phyloP scores from a whole-genome alignment of 2,888 invertebrate genomes.

The Galerucella calmariensis region DNA sequence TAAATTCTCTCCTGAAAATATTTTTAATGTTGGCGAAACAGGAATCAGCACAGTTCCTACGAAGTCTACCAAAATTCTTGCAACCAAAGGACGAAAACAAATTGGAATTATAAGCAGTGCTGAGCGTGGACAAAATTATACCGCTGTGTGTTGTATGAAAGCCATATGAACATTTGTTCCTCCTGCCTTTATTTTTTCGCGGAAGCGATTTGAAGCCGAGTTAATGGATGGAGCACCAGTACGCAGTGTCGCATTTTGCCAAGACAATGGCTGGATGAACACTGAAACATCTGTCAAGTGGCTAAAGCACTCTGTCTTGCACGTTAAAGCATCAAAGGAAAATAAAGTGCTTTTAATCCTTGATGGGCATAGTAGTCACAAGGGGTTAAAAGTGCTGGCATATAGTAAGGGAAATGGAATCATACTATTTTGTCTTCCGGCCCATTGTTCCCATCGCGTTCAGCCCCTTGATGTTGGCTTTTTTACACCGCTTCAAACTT shows the following conservation, averaged over 20 bases:
- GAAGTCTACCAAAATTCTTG: conserved; percentile 57
- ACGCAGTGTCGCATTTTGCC: conserved; percentile 54
- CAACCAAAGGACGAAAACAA: conserved; percentile 60
- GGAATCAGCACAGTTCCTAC: conserved; percentile 51
- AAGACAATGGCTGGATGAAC: conserved; percentile 57
- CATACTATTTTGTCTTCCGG: conserved; percentile 26
- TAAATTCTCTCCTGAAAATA: conserved; percentile 37
- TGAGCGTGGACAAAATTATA: conserved; percentile 55
- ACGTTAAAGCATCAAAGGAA: conserved; percentile 33
- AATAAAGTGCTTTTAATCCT: conserved; percentile 52
- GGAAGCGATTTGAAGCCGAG: conserved; percentile 50
- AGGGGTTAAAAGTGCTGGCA: conserved; percentile 36
- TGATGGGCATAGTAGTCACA: conserved; percentile 53
- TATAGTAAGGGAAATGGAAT: conserved; percentile 37
- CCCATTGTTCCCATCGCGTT: background rate
- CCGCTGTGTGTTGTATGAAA: conserved; percentile 56
- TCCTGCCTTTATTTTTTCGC: conserved; percentile 60
- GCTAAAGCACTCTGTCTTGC: conserved; percentile 31
- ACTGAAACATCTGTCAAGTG: conserved; percentile 50
- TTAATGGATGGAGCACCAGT: conserved; percentile 58
- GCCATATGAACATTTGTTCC: conserved; percentile 56
- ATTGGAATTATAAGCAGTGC: conserved; percentile 55
- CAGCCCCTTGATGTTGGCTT: background rate
- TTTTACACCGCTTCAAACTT: conserved; percentile 33
- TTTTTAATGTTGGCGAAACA: conserved; percentile 58